phyloP scores from a whole-genome alignment of 92 coral and sea anemone genomes.

The Phymanthus crucifer region DNA sequence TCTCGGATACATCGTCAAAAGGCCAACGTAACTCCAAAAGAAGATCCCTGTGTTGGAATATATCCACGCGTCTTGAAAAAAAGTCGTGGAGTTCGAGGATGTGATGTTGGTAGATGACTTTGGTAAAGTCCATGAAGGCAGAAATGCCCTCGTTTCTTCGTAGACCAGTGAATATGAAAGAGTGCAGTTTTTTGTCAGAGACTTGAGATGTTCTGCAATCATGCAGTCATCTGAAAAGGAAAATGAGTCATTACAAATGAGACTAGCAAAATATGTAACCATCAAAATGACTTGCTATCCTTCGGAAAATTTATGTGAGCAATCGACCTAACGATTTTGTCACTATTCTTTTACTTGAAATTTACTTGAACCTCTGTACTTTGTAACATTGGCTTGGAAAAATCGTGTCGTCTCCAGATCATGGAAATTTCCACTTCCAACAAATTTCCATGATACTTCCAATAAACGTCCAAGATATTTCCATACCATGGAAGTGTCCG shows the following conservation, averaged over 20 bases:
- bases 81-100: not conserved
- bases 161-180: slow-evolving; percentile 4
- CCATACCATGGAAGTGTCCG: no score
- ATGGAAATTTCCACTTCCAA: no score
- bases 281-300: no score
- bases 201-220: slow-evolving; percentile 23
- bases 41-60: slow-evolving; percentile 13
- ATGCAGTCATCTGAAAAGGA: slow-evolving; percentile 29
- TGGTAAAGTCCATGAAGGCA: slow-evolving; percentile 37
- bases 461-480: no score
- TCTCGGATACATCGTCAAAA: slow-evolving; percentile 8
- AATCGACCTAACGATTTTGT: no score
- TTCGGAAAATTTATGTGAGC: no score
- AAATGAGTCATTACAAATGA: not conserved
- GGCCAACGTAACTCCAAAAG: slow-evolving; percentile 24
- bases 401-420: no score
- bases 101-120: slow-evolving; percentile 11
- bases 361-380: no score
- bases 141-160: slow-evolving; percentile 42
- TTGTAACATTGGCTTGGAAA: no score
- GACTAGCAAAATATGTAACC: no score
- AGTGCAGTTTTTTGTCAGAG: slow-evolving; percentile 34
- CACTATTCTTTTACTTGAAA: no score
- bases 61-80: slow-evolving; percentile 46
- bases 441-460: no score